phyloP scores from a whole-genome alignment of 2,888 invertebrate species.

The Aricia artaxerxes region DNA sequence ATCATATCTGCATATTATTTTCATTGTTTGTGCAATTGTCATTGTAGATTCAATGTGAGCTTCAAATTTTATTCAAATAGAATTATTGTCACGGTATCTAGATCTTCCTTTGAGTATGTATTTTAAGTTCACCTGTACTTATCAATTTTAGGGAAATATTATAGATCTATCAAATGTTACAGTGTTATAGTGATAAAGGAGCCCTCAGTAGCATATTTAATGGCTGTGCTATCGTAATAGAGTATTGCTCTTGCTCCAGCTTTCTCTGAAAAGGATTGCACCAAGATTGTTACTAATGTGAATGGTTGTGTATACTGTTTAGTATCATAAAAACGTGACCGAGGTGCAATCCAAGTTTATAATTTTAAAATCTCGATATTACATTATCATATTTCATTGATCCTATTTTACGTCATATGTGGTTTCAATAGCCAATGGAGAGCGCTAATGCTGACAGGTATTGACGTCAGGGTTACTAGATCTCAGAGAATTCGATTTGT shows the following conservation, averaged over 20 bases:
- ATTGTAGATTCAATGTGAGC: slow-evolving; percentile 11
- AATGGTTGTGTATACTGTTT: slow-evolving; percentile 29
- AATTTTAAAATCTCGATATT: slow-evolving; percentile 53
- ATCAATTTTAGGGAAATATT: slow-evolving; percentile 28
- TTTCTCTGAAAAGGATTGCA: slow-evolving; percentile 33
- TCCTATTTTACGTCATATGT: too few relatives aligned
- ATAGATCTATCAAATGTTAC: slow-evolving; percentile 26
- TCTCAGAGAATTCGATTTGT: too few relatives aligned
- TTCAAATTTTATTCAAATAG: slow-evolving; percentile 36
- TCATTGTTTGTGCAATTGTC: neutral
- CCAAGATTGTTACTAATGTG: slow-evolving; percentile 15
- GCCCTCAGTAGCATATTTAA: slow-evolving; percentile 60
- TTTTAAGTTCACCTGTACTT: slow-evolving; percentile 25
- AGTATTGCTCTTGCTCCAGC: slow-evolving; percentile 40
- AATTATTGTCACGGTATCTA: slow-evolving; percentile 29
- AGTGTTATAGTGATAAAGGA: slow-evolving; percentile 47
- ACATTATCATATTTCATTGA: too few relatives aligned
- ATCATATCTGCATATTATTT: too few relatives aligned
- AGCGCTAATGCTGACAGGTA: too few relatives aligned
- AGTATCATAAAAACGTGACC: slow-evolving; percentile 27
- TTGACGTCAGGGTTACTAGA: too few relatives aligned
- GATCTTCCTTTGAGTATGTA: slow-evolving; percentile 17
- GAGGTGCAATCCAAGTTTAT: slow-evolving; percentile 53
- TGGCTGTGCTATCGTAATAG: slow-evolving; percentile 62
- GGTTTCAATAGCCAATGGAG: too few relatives aligned